Conservation (phyloP, 2,888 invertebrate genomes). For the Smittia sp. region DNA sequence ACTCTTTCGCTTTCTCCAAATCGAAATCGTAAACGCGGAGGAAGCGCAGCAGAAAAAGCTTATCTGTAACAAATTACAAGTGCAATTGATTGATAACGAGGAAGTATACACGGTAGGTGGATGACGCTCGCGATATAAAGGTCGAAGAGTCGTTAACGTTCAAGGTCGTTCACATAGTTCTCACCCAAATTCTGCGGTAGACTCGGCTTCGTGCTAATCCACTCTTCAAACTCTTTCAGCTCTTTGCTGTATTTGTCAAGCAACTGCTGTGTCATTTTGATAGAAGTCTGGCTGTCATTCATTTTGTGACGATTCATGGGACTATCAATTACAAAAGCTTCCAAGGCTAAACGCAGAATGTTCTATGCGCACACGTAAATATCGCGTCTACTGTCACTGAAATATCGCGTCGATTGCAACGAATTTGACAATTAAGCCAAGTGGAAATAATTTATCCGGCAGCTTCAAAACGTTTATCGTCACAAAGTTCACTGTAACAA, state of each 20-base stretch:
- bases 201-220: slow-evolving; percentile 64
- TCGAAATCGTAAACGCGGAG: slow-evolving; percentile 58
- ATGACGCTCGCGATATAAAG: background rate
- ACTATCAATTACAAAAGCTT: no score
- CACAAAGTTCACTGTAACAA: no score
- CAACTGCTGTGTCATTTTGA: slow-evolving; percentile 22
- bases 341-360: no score
- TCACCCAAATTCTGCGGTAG: slow-evolving; percentile 66
- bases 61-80: slow-evolving; percentile 56
- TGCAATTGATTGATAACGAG: background rate
- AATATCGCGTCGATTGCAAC: no score
- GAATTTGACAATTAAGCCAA: no score
- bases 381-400: no score
- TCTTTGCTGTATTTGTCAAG: slow-evolving; percentile 13
- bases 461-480: no score
- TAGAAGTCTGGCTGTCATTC: background rate
- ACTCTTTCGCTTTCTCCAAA: slow-evolving; percentile 59
- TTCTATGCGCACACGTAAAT: no score
- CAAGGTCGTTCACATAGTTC: background rate
- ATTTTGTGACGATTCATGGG: background rate
- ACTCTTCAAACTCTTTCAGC: slow-evolving; percentile 55
- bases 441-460: no score
- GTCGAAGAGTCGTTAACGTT: background rate
- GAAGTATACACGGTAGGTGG: no score
- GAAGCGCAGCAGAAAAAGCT: slow-evolving; percentile 59